phyloP scores from a whole-genome alignment of 2,113 vertebrate genomes.

The Hystrix cristata region DNA sequence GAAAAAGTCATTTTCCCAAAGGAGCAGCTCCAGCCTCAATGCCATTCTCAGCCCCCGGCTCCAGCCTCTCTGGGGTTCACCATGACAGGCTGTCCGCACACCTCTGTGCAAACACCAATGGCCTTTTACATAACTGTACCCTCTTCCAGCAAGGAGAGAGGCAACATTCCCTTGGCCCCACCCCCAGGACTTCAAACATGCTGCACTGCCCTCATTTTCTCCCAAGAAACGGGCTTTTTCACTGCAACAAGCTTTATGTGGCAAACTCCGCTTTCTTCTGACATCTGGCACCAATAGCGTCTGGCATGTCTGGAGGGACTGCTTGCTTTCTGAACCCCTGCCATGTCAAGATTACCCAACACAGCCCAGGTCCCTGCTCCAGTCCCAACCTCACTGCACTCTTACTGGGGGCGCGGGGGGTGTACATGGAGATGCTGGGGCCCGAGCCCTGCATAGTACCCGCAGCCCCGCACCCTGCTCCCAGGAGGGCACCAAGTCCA shows the following conservation, averaged over 20 bases:
- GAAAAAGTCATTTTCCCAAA: neutral
- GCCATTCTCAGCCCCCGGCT: neutral
- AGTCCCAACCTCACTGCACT: neutral
- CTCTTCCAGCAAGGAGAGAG: conserved; percentile 80
- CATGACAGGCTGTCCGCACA: neutral
- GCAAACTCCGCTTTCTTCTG: conserved; percentile 88
- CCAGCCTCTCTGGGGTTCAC: neutral
- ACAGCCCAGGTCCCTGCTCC: conserved; percentile 86
- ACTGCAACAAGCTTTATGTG: conserved; percentile 93
- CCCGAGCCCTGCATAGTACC: neutral
- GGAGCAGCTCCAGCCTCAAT: rapidly evolving
- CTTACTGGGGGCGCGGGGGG: rapidly evolving
- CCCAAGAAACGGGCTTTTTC: conserved; percentile 88
- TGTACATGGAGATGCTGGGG: neutral
- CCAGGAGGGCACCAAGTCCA: neutral
- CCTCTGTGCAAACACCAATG: conserved; percentile 75
- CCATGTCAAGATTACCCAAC: conserved; percentile 93
- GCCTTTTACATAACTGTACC: conserved; percentile 87
- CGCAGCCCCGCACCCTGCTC: conserved; percentile 11
- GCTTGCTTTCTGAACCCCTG: conserved; percentile 93
- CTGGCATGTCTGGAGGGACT: conserved; percentile 90
- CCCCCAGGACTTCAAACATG: conserved; percentile 86
- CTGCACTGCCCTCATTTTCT: conserved; percentile 79
- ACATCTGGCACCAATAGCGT: conserved; percentile 96
- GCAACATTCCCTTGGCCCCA: conserved; percentile 59